phyloP scores from a whole-genome alignment of 2,113 vertebrate species.

The Otis tarda region DNA sequence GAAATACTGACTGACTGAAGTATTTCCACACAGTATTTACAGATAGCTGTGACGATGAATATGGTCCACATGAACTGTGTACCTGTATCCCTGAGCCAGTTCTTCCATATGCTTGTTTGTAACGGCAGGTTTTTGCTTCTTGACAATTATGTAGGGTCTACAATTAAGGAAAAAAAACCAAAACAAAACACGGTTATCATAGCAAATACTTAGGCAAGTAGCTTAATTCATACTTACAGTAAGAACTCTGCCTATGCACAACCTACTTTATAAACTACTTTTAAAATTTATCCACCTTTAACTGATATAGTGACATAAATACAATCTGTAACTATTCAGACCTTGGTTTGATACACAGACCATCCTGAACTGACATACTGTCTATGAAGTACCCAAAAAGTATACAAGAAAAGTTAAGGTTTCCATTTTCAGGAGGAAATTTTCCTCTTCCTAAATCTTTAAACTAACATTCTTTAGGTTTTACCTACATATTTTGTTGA shows the following conservation, averaged over 20 bases:
- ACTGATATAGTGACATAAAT: neutral
- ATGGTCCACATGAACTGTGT: neutral
- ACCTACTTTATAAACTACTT: neutral
- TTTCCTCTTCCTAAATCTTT: neutral
- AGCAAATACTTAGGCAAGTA: neutral
- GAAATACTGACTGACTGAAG: neutral
- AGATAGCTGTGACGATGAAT: neutral
- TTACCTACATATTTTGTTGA: neutral
- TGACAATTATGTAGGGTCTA: conserved; percentile 97
- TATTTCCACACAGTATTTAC: neutral
- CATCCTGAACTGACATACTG: neutral
- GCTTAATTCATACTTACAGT: neutral
- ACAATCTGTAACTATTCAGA: neutral
- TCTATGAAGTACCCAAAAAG: neutral
- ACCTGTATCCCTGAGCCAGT: conserved; percentile 97
- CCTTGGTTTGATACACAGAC: neutral
- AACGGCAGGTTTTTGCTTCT: conserved; percentile 90
- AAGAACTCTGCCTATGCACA: neutral
- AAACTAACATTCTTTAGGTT: neutral
- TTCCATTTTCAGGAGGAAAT: neutral
- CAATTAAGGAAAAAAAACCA: neutral
- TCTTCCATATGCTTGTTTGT: conserved; percentile 96
- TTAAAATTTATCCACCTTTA: neutral
- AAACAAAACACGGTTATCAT: neutral
- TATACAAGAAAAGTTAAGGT: neutral